Evolutionary conservation across 2,797 vertebrate genomes (phyloP).

Genomic region (Rhinella marina): DNA sequence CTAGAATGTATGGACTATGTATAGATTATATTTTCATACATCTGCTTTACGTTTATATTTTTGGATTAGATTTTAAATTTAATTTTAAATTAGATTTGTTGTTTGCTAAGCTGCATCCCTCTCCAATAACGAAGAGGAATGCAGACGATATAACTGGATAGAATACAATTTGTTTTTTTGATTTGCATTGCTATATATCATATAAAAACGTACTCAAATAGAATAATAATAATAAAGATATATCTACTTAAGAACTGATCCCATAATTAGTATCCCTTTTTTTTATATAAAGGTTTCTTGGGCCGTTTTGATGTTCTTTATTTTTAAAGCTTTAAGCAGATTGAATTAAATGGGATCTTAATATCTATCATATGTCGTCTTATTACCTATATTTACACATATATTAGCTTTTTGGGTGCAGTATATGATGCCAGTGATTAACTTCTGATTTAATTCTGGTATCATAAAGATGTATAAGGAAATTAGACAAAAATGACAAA

Average conservation of each 20-base stretch:
- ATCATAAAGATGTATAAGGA: background rate
- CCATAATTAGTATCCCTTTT: background rate
- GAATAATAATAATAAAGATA: background rate
- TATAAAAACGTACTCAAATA: background rate
- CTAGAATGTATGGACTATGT: too few relatives aligned
- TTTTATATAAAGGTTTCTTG: background rate
- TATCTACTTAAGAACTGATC: background rate
- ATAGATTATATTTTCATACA: background rate
- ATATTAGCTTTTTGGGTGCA: background rate
- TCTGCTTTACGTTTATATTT: too few relatives aligned
- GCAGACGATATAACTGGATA: background rate
- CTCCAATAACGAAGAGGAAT: background rate
- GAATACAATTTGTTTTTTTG: background rate
- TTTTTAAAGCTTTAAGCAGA: background rate
- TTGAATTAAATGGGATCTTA: background rate
- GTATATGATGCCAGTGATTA: background rate
- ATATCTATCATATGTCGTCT: background rate
- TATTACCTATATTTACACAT: background rate
- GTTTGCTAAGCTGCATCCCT: too few relatives aligned
- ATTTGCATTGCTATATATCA: background rate
- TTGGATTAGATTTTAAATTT: too few relatives aligned
- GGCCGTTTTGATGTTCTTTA: background rate
- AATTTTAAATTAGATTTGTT: too few relatives aligned
- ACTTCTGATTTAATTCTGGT: background rate
- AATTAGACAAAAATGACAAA: background rate